phyloP scores from a whole-genome alignment of 2,797 vertebrate genomes.

The Acanthiza pusilla region DNA sequence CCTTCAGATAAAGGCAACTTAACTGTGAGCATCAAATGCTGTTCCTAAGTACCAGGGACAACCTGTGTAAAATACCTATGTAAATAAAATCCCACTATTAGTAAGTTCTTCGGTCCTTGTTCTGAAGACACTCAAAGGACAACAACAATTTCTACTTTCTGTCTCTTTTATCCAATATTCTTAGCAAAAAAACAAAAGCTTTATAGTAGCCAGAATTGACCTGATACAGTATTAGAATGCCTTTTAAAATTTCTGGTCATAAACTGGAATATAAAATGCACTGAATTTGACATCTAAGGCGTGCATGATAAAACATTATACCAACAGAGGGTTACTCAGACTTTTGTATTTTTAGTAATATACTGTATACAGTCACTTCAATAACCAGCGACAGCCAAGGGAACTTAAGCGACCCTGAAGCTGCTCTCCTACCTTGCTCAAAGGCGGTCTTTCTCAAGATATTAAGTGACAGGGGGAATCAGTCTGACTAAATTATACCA shows the following conservation, averaged over 20 bases:
- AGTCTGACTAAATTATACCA: not conserved
- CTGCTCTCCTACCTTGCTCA: not conserved
- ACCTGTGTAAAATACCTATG: not conserved
- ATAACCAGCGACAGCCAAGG: not conserved
- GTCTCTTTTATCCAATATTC: not conserved
- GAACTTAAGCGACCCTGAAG: not conserved
- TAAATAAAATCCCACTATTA: not conserved
- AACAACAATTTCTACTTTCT: not conserved
- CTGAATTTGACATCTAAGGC: not conserved
- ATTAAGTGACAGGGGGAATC: not conserved
- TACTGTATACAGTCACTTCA: not conserved
- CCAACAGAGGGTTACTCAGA: not conserved
- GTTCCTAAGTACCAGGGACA: not conserved
- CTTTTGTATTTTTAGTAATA: not conserved
- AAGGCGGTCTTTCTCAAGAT: not conserved
- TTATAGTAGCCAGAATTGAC: not conserved
- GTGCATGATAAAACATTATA: not conserved
- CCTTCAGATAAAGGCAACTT: not conserved
- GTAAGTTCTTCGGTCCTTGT: not conserved
- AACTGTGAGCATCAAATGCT: not conserved
- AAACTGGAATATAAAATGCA: not conserved
- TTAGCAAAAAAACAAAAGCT: not conserved
- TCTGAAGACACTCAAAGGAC: not conserved
- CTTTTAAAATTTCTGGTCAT: not conserved
- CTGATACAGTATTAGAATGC: not conserved